A percentile compares a stretch with the other conserved stretches of the same genome.
Evolutionary conservation across 2,888 invertebrate species (phyloP).

Genomic region (Leistus spinibarbis): DNA sequence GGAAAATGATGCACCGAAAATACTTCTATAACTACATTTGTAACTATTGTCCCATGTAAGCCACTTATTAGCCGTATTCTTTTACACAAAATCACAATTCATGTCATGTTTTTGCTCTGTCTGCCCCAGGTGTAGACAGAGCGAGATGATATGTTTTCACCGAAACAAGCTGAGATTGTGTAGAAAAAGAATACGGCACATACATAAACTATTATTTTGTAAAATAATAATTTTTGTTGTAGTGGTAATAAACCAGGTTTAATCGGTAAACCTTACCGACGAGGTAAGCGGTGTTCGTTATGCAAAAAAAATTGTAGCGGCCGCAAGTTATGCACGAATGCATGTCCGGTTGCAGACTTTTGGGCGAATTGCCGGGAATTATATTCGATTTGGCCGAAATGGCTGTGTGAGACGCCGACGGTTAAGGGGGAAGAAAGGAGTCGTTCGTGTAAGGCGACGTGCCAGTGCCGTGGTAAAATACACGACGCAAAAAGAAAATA

Average conservation of each 20-base stretch:
- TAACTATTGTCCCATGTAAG: conserved; percentile 85
- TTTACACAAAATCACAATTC: not conserved
- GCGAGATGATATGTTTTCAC: too few species aligned
- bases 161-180: too few species aligned
- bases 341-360: conserved; percentile 70
- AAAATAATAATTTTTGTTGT: conserved; percentile 48
- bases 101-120: not conserved
- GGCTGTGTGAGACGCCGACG: conserved; percentile 65
- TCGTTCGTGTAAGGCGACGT: conserved; percentile 73
- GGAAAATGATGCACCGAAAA: conserved; percentile 57
- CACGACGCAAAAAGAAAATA: conserved; percentile 46
- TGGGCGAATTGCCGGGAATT: conserved; percentile 77
- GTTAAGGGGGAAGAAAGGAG: conserved; percentile 62
- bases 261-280: conserved; percentile 70
- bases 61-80: conserved; percentile 42
- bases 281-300: conserved; percentile 67
- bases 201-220: not conserved
- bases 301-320: conserved; percentile 69
- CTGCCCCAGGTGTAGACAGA: not conserved
- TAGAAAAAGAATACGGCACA: too few species aligned
- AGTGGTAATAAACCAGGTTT: conserved; percentile 72
- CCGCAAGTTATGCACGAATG: conserved; percentile 74
- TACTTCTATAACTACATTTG: conserved; percentile 82
- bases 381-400: conserved; percentile 62
- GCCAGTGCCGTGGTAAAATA: conserved; percentile 68